These are phyloP conservation scores for Rhipidura dahli DNA, from an alignment of 2,113 vertebrate species.

Conservation along the genomic window DNA sequence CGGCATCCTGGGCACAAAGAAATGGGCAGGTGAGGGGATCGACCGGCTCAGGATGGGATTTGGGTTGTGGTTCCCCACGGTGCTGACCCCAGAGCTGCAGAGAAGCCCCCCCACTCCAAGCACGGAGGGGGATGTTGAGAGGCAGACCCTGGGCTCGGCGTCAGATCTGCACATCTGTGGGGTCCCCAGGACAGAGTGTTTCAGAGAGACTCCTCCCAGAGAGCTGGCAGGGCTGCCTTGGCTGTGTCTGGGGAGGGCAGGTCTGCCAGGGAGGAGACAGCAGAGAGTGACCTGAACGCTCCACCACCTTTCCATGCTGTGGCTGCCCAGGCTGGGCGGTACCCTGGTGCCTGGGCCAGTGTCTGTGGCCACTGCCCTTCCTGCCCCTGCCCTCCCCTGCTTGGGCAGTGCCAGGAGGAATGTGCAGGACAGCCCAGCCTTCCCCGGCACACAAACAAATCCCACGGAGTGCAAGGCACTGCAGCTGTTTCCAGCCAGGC, in stretches of 20 bases:
- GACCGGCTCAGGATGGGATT: not conserved
- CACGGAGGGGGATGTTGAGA: not conserved
- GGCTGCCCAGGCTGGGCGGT: not conserved
- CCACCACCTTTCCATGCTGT: not conserved
- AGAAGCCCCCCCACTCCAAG: rapidly evolving
- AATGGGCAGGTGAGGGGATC: not conserved
- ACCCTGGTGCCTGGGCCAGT: not conserved
- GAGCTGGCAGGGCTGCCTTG: not conserved
- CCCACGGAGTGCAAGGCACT: not conserved
- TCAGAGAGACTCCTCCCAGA: not conserved
- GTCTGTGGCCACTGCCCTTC: not conserved
- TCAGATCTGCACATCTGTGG: rapidly evolving
- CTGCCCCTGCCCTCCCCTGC: not conserved
- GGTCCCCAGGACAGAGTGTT: not conserved
- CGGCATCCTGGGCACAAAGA: conserved; percentile 71
- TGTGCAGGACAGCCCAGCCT: not conserved
- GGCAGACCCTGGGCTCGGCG: not conserved
- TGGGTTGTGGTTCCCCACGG: rapidly evolving
- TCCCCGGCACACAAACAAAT: not conserved
- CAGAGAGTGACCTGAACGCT: not conserved
- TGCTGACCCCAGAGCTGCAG: rapidly evolving
- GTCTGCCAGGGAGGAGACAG: not conserved
- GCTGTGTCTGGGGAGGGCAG: not conserved
- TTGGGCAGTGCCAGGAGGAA: not conserved
- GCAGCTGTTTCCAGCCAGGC: not conserved